Evolutionary conservation across 1,140 invertebrate species (phyloP).

Genomic region (Amphibalanus amphitrite): DNA sequence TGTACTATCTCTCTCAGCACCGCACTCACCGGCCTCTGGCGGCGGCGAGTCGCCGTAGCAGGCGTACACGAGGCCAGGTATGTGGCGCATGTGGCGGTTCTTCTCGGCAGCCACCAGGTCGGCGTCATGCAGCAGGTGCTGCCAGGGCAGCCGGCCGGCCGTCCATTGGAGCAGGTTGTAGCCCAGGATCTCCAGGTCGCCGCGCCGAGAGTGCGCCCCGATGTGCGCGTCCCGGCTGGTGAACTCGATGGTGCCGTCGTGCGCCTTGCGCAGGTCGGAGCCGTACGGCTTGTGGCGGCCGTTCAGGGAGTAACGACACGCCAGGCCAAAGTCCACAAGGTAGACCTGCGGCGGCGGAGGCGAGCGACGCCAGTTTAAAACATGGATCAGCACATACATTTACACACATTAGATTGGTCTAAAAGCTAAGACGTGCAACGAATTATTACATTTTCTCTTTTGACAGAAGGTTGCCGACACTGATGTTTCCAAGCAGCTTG

Average conservation of each 20-base stretch:
- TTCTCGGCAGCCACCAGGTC: constrained; percentile 60
- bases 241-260: constrained; percentile 91
- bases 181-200: constrained; percentile 85
- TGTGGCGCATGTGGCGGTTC: constrained; percentile 46
- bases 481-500: too few relatives aligned
- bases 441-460: too few relatives aligned
- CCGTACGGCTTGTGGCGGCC: constrained; percentile 69
- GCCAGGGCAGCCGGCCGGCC: constrained; percentile 76
- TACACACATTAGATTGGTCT: too few relatives aligned
- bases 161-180: constrained; percentile 92
- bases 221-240: constrained; percentile 91
- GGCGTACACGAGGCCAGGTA: constrained; percentile 34
- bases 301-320: constrained; percentile 59
- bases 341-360: constrained; percentile 35
- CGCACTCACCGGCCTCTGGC: too few relatives aligned
- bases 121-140: constrained; percentile 48
- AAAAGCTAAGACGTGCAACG: too few relatives aligned
- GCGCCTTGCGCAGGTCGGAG: constrained; percentile 72
- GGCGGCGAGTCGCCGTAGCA: constrained; percentile 7
- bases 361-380: too few relatives aligned
- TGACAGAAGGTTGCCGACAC: too few relatives aligned
- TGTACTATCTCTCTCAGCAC: too few relatives aligned
- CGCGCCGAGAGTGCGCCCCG: constrained; percentile 76
- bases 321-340: constrained; percentile 84
- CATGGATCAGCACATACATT: too few relatives aligned